Evolutionary conservation across 2,888 invertebrate genomes (phyloP).

Genomic region (Lithophane socia): DNA sequence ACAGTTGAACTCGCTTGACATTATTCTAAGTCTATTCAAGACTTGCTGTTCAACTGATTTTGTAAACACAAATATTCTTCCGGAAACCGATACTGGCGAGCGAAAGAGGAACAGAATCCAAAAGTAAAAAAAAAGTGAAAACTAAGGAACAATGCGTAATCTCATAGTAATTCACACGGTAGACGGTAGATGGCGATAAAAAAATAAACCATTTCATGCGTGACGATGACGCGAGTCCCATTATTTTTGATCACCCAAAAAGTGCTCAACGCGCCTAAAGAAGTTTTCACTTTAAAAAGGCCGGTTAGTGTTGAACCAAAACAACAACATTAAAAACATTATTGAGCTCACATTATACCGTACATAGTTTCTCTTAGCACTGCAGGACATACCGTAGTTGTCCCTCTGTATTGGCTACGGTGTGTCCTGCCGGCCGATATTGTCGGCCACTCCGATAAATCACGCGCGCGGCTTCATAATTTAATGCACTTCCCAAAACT

Average conservation of each 20-base stretch:
- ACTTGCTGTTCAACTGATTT: not conserved
- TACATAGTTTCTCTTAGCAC: too few relatives aligned
- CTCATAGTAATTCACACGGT: too few relatives aligned
- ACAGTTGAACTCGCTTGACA: not conserved
- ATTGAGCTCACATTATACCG: not conserved
- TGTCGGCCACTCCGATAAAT: slow-evolving; percentile 65
- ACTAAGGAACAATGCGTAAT: too few relatives aligned
- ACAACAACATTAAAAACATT: not conserved
- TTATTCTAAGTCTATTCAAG: not conserved
- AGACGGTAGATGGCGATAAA: too few relatives aligned
- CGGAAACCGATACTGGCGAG: not conserved
- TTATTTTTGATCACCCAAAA: too few relatives aligned
- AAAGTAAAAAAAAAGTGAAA: not conserved
- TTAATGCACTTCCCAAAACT: slow-evolving; percentile 68
- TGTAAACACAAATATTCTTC: not conserved
- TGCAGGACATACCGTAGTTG: not conserved
- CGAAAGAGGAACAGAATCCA: not conserved
- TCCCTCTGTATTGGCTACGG: slow-evolving; percentile 12
- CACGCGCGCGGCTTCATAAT: slow-evolving; percentile 66
- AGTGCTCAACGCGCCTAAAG: too few relatives aligned
- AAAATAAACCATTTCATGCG: too few relatives aligned
- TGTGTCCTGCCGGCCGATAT: slow-evolving; percentile 39
- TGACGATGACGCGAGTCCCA: too few relatives aligned
- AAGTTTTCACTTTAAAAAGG: too few relatives aligned
- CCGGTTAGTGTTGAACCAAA: not conserved